Conservation (phyloP, 2,113 vertebrate species). For the Morone chrysops region DNA sequence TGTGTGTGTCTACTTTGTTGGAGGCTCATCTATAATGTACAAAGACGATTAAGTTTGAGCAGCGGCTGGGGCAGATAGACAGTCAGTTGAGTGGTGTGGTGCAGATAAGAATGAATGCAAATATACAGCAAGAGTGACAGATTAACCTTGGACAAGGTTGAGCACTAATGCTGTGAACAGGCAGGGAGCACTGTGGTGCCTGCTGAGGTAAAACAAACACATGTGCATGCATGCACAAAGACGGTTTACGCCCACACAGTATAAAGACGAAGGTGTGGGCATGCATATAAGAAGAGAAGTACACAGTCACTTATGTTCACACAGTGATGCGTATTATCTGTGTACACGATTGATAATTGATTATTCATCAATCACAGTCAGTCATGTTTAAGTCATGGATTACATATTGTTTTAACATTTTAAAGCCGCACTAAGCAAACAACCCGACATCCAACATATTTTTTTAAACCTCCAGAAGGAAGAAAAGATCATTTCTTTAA, state of each 20-base stretch:
- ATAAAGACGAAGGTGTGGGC: conserved; percentile 30
- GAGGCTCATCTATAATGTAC: conserved; percentile 83
- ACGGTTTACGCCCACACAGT: not conserved
- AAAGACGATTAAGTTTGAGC: conserved; percentile 83
- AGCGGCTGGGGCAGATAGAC: conserved; percentile 75
- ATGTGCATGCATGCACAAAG: not conserved
- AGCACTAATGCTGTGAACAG: conserved; percentile 72
- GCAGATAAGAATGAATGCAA: conserved; percentile 87
- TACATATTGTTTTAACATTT: conserved; percentile 11
- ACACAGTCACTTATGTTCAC: conserved; percentile 2
- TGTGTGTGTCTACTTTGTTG: conserved; percentile 55
- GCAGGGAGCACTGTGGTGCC: conserved; percentile 52
- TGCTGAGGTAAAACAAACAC: conserved; percentile 56
- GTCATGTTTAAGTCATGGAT: not conserved
- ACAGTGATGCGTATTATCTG: conserved; percentile 11
- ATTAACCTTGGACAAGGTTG: conserved; percentile 87
- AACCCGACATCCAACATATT: not conserved
- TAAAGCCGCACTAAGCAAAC: conserved; percentile 28
- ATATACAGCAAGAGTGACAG: conserved; percentile 85
- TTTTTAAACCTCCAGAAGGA: not conserved
- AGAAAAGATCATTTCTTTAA: conserved; percentile 9
- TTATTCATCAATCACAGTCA: conserved; percentile 44
- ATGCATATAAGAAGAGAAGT: conserved; percentile 1
- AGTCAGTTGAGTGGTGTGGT: conserved; percentile 79
- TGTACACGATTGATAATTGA: conserved; percentile 32